Evolutionary conservation across 2,113 vertebrate genomes (phyloP), one percentile per base, ranked within the genome.

Genomic region (Platycercus adscitus): DNA sequence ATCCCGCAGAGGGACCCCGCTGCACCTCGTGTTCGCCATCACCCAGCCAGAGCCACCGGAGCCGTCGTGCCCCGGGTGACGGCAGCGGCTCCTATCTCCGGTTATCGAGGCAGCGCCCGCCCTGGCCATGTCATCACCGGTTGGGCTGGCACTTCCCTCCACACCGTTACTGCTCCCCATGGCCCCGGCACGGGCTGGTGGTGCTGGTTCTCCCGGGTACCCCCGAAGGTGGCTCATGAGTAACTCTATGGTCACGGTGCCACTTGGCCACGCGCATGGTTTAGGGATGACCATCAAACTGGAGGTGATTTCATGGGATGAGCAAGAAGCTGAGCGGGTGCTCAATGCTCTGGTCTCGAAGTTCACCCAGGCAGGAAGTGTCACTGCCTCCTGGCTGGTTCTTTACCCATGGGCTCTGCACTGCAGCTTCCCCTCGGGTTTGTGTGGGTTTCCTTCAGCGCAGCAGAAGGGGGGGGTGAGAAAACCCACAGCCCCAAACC

Each of bases 221-320:
- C 13, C 31, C 47, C 75, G 39, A 3, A 41, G 47, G 43, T 0
- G 1, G 49, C 0, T 41, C 25, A 14, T 4, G 35, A 26, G 56
- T 39, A 47, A 23, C 14, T 21, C 24, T 2, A 14, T 0, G 1
- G 18, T 7, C 65, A 35, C 44, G 60, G 46, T 0, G 0, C 21
- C 17, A 37, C 17, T 58, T 0, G 19, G 43, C 12, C 39, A 70
- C 1, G 14, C 0, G 10, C 7, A 24, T 12, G 9, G 1, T 11
- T 63, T 5, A 19, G 53, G 41, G 55, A 61, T 0, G 3, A 12
- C 29, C 49, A 11, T 6, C 79, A 63, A 81, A 39, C 39, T 31
- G 1, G 12, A 20, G 46, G 13, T 0, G 8, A 50, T 17, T 78
- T 58, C 0, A 4, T 1, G 23, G 8, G 70, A 41, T 1, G 5